These are phyloP conservation scores for Sebastes cheni DNA, from an alignment of 2,797 vertebrate species.

Conservation along the genomic window DNA sequence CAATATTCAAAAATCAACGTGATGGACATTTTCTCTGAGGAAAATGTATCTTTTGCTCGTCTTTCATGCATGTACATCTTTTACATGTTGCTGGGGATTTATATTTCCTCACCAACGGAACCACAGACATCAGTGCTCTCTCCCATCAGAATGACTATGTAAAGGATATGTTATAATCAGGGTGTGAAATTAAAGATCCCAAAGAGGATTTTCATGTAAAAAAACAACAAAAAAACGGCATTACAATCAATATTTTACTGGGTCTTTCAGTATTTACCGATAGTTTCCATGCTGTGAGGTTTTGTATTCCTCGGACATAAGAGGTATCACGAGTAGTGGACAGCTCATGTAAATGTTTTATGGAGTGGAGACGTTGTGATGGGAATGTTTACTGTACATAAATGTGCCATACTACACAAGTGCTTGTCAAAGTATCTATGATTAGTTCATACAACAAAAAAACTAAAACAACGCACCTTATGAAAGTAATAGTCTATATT, in stretches of 20 bases:
- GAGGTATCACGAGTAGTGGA: slow-evolving; percentile 59
- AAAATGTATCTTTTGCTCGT: slow-evolving; percentile 72
- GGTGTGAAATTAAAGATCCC: slow-evolving; percentile 38
- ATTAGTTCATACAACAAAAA: slow-evolving; percentile 18
- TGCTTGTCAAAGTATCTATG: slow-evolving; percentile 59
- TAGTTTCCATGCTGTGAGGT: slow-evolving; percentile 58
- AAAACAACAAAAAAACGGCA: background rate
- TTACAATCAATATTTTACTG: slow-evolving; percentile 49
- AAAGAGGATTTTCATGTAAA: slow-evolving; percentile 63
- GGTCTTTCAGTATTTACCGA: slow-evolving; percentile 57
- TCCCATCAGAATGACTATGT: slow-evolving; percentile 29
- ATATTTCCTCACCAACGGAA: slow-evolving; percentile 15
- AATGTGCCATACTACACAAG: slow-evolving; percentile 56
- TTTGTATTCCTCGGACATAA: slow-evolving; percentile 54
- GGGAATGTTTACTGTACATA: slow-evolving; percentile 75
- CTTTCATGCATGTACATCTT: slow-evolving; percentile 80
- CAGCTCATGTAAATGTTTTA: slow-evolving; percentile 44
- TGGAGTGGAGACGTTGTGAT: background rate
- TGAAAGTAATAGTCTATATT: slow-evolving; percentile 48
- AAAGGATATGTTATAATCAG: slow-evolving; percentile 16
- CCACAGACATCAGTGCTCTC: slow-evolving; percentile 27
- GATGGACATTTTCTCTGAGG: slow-evolving; percentile 59
- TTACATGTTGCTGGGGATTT: slow-evolving; percentile 38
- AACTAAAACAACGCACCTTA: slow-evolving; percentile 54
- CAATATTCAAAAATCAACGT: slow-evolving; percentile 30